A percentile compares a stretch with the other conserved stretches of the same genome.
Conservation (phyloP, 2,113 vertebrate species). For the Enhydra lutris region DNA sequence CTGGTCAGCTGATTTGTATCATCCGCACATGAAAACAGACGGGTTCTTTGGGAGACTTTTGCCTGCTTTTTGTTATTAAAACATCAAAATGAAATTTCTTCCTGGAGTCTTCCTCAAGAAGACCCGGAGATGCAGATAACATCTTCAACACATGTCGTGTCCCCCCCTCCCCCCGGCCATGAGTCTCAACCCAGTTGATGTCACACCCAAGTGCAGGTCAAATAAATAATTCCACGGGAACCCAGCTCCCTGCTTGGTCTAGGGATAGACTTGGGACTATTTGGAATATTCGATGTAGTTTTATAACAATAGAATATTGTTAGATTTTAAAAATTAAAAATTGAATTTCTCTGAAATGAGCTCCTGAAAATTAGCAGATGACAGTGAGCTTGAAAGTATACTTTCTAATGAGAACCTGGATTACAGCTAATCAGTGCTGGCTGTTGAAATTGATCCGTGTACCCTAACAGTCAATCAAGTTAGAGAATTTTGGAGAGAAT, state of each 20-base stretch:
- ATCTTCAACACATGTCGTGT: not conserved
- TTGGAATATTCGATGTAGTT: not conserved
- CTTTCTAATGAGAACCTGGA: not conserved
- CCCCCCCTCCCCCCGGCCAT: accelerated
- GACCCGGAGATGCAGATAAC: not conserved
- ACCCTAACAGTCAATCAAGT: not conserved
- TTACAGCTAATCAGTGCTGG: not conserved
- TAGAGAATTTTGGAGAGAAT: not conserved
- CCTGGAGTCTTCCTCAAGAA: not conserved
- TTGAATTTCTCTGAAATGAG: not conserved
- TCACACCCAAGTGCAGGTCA: not conserved
- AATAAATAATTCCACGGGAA: not conserved
- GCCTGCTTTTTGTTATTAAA: not conserved
- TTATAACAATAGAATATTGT: not conserved
- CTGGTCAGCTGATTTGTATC: not conserved
- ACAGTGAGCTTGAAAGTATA: not conserved
- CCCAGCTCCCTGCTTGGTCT: not conserved
- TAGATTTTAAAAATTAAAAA: constrained; percentile 2
- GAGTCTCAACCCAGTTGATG: not conserved
- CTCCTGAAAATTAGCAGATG: constrained; percentile 3
- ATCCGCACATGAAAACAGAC: not conserved
- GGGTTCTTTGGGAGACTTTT: not conserved
- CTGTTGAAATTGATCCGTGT: not conserved
- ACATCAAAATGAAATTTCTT: not conserved
- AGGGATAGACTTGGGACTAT: constrained; percentile 15